Base-by-base conservation (phyloP, 2,888 invertebrate genomes). In the Caenorhabditis afra region DNA sequence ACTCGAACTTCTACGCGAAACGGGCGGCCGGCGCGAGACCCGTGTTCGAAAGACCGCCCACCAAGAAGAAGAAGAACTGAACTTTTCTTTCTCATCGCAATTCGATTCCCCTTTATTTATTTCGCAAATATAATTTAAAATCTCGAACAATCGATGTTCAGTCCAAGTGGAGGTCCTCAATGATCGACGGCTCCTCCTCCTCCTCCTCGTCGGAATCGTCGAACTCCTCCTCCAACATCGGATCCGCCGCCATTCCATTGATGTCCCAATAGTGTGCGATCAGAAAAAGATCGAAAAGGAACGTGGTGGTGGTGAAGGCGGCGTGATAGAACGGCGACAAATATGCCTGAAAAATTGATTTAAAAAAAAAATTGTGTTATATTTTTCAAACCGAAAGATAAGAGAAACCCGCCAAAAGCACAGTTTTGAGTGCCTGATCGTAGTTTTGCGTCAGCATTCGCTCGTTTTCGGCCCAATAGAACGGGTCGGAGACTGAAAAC, bases 11-110 rank as follows among this genome's bases (percentile, higher is more conserved):
- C 89, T 94, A 94, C 88, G 93, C 93, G 85, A 94, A 94, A 90
- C 94, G 95, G 91, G 94, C 96, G 0, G 85, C 96, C 14, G 97
- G 97, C 18, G 94, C 95, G 93, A 95, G 96, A 88, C 96, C 96
- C 91, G 92, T 94, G 1, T 98, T 99, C 91, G 95, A 96, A 0
- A 93, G 94, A 82, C 97, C 98, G 0, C 93, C 95, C 0, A 91
- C 93, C 53, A 93, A 93, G 84, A 94, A 93, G 81, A 88, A 90
- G 57, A 90, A 90, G n/a, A n/a, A n/a, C n/a, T n/a, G n/a, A n/a
- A n/a, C n/a, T n/a, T n/a, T n/a, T n/a, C n/a, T n/a, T n/a, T n/a
- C n/a, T n/a, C n/a, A n/a, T n/a, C n/a, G n/a, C n/a, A n/a, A n/a
- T n/a, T n/a, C n/a, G n/a, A n/a, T n/a, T n/a, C n/a, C n/a, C n/a